Conservation (phyloP, 2,797 vertebrate genomes). For the Aselliscus stoliczkanus region DNA sequence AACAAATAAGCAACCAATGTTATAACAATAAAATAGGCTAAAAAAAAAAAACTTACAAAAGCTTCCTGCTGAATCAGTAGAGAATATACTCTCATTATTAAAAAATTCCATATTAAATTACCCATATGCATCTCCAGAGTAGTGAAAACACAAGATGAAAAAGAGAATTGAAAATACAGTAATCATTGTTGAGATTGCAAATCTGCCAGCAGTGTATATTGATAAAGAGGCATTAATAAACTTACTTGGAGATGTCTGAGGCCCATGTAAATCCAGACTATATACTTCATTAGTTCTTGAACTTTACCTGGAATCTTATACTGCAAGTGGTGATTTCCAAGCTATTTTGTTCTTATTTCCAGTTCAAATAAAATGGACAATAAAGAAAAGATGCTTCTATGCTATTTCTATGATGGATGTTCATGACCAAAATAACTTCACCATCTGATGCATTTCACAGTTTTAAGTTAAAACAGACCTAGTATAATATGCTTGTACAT, state of each 20-base stretch:
- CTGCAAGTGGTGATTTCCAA: conserved; percentile 37
- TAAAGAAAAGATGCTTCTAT: conserved; percentile 43
- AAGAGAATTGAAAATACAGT: conserved; percentile 20
- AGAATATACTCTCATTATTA: conserved; percentile 56
- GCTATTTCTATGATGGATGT: conserved; percentile 63
- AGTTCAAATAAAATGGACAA: conserved; percentile 56
- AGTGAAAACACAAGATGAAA: neutral
- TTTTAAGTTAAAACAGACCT: conserved; percentile 65
- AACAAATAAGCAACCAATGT: too few relatives aligned
- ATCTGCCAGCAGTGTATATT: conserved; percentile 5
- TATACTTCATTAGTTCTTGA: conserved; percentile 17
- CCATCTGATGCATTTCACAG: conserved; percentile 65
- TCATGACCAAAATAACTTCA: conserved; percentile 47
- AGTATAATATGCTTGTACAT: conserved; percentile 54
- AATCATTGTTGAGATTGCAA: neutral
- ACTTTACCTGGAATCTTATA: conserved; percentile 47
- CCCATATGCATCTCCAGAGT: conserved; percentile 33
- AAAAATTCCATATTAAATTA: conserved; percentile 55
- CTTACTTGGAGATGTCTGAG: neutral
- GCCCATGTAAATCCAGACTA: neutral
- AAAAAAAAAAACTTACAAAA: neutral
- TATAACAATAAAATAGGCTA: conserved; percentile 38
- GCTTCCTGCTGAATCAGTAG: conserved; percentile 40
- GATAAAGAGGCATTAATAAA: conserved; percentile 37
- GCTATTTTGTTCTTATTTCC: conserved; percentile 57